Conservation (phyloP, 2,797 vertebrate species). For the Enteromius radiatus region DNA sequence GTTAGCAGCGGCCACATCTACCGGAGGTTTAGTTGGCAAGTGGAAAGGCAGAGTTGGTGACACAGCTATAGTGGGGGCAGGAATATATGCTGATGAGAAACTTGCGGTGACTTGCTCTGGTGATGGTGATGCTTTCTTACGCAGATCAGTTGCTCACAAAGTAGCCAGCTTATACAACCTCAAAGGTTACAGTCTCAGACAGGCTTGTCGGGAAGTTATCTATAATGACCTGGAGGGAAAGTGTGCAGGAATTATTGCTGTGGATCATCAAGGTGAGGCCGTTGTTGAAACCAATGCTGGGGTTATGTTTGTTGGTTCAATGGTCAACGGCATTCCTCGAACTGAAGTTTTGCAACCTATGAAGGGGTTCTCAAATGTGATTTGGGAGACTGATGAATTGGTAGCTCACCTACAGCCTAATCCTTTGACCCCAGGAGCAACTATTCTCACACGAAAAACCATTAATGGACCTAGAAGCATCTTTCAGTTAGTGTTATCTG, state of each 20-base stretch:
- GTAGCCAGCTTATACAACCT: constrained; percentile 78
- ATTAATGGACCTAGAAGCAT: constrained; percentile 74
- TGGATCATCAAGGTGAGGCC: constrained; percentile 74
- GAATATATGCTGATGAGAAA: constrained; percentile 79
- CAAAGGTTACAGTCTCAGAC: constrained; percentile 74
- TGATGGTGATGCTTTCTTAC: constrained; percentile 81
- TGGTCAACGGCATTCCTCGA: constrained; percentile 66
- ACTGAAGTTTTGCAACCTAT: constrained; percentile 76
- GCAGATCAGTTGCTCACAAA: constrained; percentile 79
- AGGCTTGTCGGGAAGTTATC: constrained; percentile 78
- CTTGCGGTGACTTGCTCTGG: constrained; percentile 81
- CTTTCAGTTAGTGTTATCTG: constrained; percentile 71
- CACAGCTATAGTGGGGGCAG: constrained; percentile 81
- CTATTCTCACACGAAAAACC: constrained; percentile 74
- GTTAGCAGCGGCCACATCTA: constrained; percentile 80
- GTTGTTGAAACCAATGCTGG: constrained; percentile 78
- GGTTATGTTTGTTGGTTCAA: constrained; percentile 80
- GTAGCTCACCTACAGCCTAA: constrained; percentile 76
- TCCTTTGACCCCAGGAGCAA: constrained; percentile 79
- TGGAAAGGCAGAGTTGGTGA: constrained; percentile 81
- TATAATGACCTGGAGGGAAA: constrained; percentile 69
- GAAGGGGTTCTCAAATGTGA: constrained; percentile 69
- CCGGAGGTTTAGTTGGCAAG: constrained; percentile 80
- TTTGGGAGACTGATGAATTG: constrained; percentile 80
- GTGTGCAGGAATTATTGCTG: constrained; percentile 79